Percentiles rank a stretch among this genome's conserved stretches.
Evolutionary conservation across 2,797 vertebrate species (phyloP).

Genomic region (Cyclura pinguis): DNA sequence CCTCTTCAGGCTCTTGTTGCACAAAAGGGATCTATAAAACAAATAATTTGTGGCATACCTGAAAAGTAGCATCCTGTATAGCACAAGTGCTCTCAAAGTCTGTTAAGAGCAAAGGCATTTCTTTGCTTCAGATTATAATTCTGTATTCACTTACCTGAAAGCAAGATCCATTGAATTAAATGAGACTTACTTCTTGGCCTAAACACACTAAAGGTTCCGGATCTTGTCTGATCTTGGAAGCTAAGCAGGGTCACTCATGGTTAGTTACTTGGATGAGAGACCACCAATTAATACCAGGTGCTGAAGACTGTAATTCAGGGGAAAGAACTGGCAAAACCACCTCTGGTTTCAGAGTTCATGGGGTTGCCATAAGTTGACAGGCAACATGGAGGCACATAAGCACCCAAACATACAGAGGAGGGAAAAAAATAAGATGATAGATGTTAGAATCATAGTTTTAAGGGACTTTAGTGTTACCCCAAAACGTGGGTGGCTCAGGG

Average conservation of each 20-base stretch:
- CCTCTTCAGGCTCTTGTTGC: constrained; percentile 29
- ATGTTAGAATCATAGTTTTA: neutral
- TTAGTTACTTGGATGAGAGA: too few relatives aligned
- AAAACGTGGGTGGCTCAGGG: too few relatives aligned
- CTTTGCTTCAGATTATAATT: neutral
- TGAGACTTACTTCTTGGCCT: neutral
- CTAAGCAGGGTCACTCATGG: too few relatives aligned
- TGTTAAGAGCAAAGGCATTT: constrained; percentile 14
- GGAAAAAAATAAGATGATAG: neutral
- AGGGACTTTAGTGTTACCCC: neutral
- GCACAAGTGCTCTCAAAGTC: neutral
- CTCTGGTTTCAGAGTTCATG: too few relatives aligned
- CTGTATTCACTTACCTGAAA: neutral
- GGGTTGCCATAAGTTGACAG: too few relatives aligned
- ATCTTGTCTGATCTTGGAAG: too few relatives aligned
- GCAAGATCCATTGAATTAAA: neutral
- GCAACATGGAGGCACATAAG: too few relatives aligned
- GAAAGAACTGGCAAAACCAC: too few relatives aligned
- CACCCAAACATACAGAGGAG: too few relatives aligned
- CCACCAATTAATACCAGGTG: too few relatives aligned
- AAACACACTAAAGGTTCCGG: too few relatives aligned
- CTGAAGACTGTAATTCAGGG: too few relatives aligned
- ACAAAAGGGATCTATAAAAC: constrained; percentile 20
- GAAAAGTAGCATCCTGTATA: constrained; percentile 13
- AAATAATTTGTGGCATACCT: neutral